These are phyloP conservation scores for Hirudo medicinalis DNA, from an alignment of 1,140 invertebrate species.

Conservation along the genomic window DNA sequence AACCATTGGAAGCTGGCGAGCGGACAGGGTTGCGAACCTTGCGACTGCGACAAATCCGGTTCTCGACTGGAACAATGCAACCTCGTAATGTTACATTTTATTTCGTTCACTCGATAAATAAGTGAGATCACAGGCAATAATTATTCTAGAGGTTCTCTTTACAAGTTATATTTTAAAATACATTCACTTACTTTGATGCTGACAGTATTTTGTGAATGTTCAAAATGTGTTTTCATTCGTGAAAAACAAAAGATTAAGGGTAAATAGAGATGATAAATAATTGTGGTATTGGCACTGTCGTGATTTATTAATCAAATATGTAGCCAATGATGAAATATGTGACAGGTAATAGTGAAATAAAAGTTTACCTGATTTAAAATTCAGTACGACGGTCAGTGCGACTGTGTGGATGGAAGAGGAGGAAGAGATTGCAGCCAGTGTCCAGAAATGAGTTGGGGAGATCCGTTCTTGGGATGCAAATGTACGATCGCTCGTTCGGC, in stretches of 20 bases:
- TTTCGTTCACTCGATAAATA: too few relatives aligned
- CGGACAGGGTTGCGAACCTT: conserved; percentile 81
- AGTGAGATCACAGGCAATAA: too few relatives aligned
- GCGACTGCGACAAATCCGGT: conserved; percentile 70
- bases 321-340: background rate
- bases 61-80: conserved; percentile 50
- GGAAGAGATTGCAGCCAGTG: conserved; percentile 88
- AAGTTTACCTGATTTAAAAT: background rate
- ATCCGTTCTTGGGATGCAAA: conserved; percentile 62
- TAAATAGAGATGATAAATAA: background rate
- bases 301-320: too few relatives aligned
- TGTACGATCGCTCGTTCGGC: conserved; percentile 27
- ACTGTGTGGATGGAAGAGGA: conserved; percentile 78
- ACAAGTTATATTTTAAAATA: too few relatives aligned
- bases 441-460: conserved; percentile 78
- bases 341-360: background rate
- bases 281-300: background rate
- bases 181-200: too few relatives aligned
- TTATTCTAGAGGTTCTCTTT: too few relatives aligned
- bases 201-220: background rate
- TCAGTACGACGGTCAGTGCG: conserved; percentile 71
- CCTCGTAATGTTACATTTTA: conserved; percentile 38
- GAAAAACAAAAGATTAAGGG: too few relatives aligned
- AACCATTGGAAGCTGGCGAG: conserved; percentile 63
- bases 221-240: background rate